phyloP scores from a whole-genome alignment of 2,888 invertebrate genomes.

The Cosmia pyralina region DNA sequence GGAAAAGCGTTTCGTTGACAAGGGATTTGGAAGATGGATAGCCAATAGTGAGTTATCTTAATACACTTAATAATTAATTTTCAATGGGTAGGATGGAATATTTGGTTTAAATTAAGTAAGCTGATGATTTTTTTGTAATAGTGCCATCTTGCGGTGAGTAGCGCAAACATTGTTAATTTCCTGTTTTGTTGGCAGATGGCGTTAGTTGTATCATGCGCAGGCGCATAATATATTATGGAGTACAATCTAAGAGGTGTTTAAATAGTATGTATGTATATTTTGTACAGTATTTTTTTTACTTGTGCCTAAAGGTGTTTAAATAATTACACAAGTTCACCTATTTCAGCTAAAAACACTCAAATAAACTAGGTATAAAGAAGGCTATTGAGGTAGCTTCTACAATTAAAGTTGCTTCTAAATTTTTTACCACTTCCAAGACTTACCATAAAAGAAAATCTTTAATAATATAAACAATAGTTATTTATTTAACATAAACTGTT shows the following conservation, averaged over 20 bases:
- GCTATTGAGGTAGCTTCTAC: not conserved
- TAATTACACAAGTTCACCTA: not conserved
- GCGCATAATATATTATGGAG: conserved; percentile 53
- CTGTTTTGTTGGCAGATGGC: conserved; percentile 74
- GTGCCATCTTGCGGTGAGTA: conserved; percentile 75
- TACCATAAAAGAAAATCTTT: not conserved
- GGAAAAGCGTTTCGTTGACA: conserved; percentile 73
- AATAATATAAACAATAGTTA: conserved; percentile 17
- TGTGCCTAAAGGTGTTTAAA: too few relatives aligned
- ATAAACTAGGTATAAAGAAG: not conserved
- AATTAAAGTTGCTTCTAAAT: not conserved
- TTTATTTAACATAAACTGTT: conserved; percentile 36
- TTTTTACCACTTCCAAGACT: not conserved
- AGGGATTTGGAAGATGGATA: conserved; percentile 76
- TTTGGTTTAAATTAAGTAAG: conserved; percentile 13
- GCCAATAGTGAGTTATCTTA: conserved; percentile 62
- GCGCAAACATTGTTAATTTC: conserved; percentile 61
- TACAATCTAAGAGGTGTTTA: not conserved
- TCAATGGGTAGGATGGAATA: conserved; percentile 32
- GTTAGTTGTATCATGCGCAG: conserved; percentile 74
- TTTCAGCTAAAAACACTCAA: not conserved
- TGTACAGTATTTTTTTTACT: too few relatives aligned
- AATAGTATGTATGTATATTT: too few relatives aligned
- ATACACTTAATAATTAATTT: conserved; percentile 64
- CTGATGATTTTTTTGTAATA: conserved; percentile 14